Evolutionary conservation across 2,888 invertebrate species (phyloP), one percentile per base, ranked within the genome.

Genomic region (Abrostola triplasia): DNA sequence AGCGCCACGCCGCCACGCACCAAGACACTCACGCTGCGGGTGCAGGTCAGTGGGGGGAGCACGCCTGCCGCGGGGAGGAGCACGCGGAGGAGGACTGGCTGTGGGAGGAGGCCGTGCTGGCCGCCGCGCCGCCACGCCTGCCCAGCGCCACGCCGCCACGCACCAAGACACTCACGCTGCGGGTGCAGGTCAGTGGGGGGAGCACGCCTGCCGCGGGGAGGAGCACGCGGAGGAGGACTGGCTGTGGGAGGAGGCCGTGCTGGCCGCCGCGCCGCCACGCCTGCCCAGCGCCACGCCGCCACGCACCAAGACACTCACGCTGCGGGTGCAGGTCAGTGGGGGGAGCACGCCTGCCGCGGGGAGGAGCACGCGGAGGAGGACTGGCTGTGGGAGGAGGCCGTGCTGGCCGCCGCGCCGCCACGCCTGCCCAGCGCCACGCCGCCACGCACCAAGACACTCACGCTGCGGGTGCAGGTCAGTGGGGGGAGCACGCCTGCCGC

Each of bases 321-420:
- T 75, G 24, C 67, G 59, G 55, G 49, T 56, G 6, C 13, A 47
- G 60, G 61, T 52, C n/a, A 4, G 24, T 24, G 24, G 24, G 24
- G 24, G 24, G 1, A 24, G 24, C 24, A 24, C 24, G 24, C 75
- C 67, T 93, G 94, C 82, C 77, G 76, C 36, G 82, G 66, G 77
- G 64, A 36, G 53, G 57, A n/a, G 37, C 55, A 12, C 24, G 61
- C 11, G 13, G 76, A 67, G 35, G 73, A 55, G 9, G 86, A 85
- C 81, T 90, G 92, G 92, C 85, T 93, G 84, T 89, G 87, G 87
- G 86, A 85, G 70, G 87, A 80, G 44, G 88, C 78, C 57, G 60
- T 77, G 64, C 73, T 70, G 47, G 57, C 35, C 13, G 59, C 60
- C 62, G 49, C 49, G 41, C 36, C 49, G 24, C 11, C 36, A 40